Percentiles rank a stretch among this genome's conserved stretches.
These are phyloP conservation scores for Aphis gossypii DNA, from an alignment of 1,140 invertebrate genomes.

Conservation along the genomic window DNA sequence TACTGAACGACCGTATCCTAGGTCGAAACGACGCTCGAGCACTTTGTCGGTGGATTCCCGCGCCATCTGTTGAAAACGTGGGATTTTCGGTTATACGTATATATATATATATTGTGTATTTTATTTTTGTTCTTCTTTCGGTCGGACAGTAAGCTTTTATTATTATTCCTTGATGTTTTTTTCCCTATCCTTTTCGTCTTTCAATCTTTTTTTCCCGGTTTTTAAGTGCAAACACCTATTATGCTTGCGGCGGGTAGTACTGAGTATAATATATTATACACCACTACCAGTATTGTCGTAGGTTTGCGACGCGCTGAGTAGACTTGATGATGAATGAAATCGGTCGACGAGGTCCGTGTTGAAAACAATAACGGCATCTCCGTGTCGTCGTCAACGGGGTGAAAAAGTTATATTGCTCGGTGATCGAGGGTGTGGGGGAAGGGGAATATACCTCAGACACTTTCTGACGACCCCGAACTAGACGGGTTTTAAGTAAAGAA, in stretches of 20 bases:
- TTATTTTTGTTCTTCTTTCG: background rate
- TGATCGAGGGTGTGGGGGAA: accelerated
- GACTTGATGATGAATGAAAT: background rate
- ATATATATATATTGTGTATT: background rate
- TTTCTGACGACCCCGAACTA: background rate
- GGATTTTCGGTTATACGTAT: background rate
- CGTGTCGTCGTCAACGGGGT: background rate
- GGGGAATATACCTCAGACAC: background rate
- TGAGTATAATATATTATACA: background rate
- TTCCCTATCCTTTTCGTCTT: background rate
- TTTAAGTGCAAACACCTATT: constrained; percentile 39
- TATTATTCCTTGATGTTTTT: background rate
- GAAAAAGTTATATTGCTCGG: background rate
- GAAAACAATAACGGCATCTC: background rate
- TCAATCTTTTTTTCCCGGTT: background rate
- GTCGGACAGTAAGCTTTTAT: background rate
- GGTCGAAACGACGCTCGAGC: constrained; percentile 17
- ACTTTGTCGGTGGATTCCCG: constrained; percentile 38
- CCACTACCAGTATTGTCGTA: background rate
- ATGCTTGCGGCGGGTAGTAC: background rate
- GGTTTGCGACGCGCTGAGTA: background rate
- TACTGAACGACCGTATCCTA: constrained; percentile 41
- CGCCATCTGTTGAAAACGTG: constrained; percentile 54
- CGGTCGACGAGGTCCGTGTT: background rate
- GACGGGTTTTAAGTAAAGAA: background rate